Conservation (phyloP, 2,797 vertebrate species). For the Ctenopoma kingsleyae region DNA sequence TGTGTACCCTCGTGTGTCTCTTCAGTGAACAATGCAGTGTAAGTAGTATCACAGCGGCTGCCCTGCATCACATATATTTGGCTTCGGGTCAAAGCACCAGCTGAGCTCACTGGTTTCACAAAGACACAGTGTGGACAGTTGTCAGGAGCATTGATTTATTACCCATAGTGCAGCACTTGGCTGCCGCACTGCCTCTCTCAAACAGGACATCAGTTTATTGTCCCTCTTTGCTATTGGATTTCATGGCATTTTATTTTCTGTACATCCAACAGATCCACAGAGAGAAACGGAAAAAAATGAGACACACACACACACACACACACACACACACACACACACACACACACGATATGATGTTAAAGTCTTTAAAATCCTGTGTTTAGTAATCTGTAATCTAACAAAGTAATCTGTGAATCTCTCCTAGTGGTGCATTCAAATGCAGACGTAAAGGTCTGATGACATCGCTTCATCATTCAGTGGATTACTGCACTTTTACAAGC, state of each 20-base stretch:
- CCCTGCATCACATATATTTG: conserved; percentile 8
- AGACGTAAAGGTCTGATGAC: too few relatives aligned
- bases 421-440: too few relatives aligned
- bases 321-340: too few relatives aligned
- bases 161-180: conserved; percentile 10
- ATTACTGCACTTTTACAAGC: too few relatives aligned
- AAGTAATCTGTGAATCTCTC: too few relatives aligned
- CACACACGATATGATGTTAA: too few relatives aligned
- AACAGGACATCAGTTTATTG: conserved; percentile 25
- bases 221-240: conserved; percentile 37
- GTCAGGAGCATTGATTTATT: conserved; percentile 59
- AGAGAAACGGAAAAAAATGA: conserved; percentile 1
- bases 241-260: conserved; percentile 41
- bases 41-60: neutral
- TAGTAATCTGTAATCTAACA: too few relatives aligned
- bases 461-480: too few relatives aligned
- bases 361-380: too few relatives aligned
- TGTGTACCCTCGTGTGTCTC: neutral
- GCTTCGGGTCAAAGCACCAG: conserved; percentile 17
- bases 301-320: too few relatives aligned
- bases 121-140: conserved; percentile 33
- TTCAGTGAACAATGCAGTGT: neutral
- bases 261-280: conserved; percentile 5
- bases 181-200: conserved; percentile 10
- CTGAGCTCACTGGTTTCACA: conserved; percentile 30